phyloP scores from a whole-genome alignment of 1,140 invertebrate species.

The Heterodera schachtii region DNA sequence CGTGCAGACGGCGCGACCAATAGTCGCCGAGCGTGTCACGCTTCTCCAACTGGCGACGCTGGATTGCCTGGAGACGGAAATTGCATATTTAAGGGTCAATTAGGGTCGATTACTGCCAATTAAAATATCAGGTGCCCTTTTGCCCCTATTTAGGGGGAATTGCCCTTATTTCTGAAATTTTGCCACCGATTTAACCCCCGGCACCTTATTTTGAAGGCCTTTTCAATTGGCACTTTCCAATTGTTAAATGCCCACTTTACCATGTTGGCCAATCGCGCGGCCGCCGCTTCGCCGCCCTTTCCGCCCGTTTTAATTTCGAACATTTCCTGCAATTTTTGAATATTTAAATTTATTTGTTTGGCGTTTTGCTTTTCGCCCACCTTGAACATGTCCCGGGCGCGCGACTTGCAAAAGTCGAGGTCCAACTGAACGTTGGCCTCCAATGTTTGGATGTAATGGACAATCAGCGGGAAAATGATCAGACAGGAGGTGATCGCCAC shows the following conservation, averaged over 20 bases:
- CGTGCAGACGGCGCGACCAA: slow-evolving; percentile 50
- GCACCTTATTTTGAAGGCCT: too few relatives aligned
- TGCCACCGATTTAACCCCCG: too few relatives aligned
- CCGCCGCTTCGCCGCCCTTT: slow-evolving; percentile 20
- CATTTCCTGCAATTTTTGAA: slow-evolving; percentile 38
- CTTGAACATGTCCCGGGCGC: slow-evolving; percentile 57
- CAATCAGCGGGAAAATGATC: slow-evolving; percentile 55
- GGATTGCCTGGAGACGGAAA: slow-evolving; percentile 6
- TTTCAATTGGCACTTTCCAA: too few relatives aligned
- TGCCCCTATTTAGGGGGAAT: slow-evolving; percentile 26
- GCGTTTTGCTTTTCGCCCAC: neutral
- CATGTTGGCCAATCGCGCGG: slow-evolving; percentile 45
- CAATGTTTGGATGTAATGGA: slow-evolving; percentile 58
- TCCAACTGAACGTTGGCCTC: slow-evolving; percentile 54
- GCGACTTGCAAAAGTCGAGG: slow-evolving; percentile 57
- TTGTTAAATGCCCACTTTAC: neutral
- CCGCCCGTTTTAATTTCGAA: slow-evolving; percentile 50
- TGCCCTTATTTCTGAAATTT: too few relatives aligned
- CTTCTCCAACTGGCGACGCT: slow-evolving; percentile 45
- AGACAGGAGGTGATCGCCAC: slow-evolving; percentile 52
- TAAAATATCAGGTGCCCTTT: neutral
- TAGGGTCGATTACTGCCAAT: too few relatives aligned
- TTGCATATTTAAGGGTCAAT: neutral
- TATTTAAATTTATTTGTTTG: neutral
- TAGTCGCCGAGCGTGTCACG: slow-evolving; percentile 58